A percentile compares a stretch with the other conserved stretches of the same genome.
Conservation (phyloP, 2,888 invertebrate genomes). For the Ophraella communa region DNA sequence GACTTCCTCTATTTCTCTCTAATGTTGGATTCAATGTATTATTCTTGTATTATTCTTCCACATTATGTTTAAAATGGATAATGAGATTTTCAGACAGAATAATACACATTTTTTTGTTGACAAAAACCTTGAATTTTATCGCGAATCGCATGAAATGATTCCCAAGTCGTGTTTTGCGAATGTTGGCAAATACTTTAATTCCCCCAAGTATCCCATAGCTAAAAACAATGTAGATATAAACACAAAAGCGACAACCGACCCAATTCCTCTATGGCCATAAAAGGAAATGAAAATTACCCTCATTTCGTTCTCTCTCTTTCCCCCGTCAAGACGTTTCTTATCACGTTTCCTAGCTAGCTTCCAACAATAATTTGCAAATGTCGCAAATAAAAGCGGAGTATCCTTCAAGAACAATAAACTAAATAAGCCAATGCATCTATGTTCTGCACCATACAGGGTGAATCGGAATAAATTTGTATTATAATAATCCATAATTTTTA, state of each 20-base stretch:
- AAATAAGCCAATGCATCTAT: neutral
- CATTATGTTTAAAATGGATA: too few relatives aligned
- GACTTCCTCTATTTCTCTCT: too few relatives aligned
- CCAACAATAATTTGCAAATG: conserved; percentile 21
- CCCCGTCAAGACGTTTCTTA: conserved; percentile 20
- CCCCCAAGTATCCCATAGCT: conserved; percentile 9
- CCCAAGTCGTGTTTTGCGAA: neutral
- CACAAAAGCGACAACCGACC: conserved; percentile 16
- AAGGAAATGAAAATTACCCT: conserved; percentile 21
- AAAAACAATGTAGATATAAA: conserved; percentile 22
- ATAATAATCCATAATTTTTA: too few relatives aligned
- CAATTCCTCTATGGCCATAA: conserved; percentile 11
- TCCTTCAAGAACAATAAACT: too few relatives aligned
- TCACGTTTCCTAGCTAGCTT: conserved; percentile 16
- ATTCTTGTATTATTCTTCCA: too few relatives aligned
- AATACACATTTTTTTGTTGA: too few relatives aligned
- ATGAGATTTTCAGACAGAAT: too few relatives aligned
- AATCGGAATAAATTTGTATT: too few relatives aligned
- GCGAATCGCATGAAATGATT: too few relatives aligned
- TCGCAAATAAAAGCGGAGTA: conserved; percentile 6
- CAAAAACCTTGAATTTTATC: too few relatives aligned
- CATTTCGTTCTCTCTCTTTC: conserved; percentile 1
- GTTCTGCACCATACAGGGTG: too few relatives aligned
- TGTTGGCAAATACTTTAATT: conserved; percentile 1
- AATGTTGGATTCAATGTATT: too few relatives aligned